Evolutionary conservation across 2,888 invertebrate species (phyloP), one percentile per base, ranked within the genome.

Genomic region (Epinotia ramella): DNA sequence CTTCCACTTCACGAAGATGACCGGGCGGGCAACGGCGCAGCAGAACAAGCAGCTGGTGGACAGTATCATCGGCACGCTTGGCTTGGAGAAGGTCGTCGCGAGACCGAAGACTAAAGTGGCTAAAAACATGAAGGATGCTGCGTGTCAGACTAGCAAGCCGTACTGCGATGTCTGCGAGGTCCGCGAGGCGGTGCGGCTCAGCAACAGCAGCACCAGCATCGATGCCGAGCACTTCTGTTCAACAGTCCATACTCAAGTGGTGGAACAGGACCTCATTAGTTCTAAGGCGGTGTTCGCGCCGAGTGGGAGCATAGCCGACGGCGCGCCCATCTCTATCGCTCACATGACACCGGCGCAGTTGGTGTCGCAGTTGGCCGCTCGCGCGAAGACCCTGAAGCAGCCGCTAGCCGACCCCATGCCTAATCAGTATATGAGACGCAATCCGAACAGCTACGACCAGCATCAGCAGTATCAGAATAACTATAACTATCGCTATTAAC

Each of bases 331-430:
- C 76, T 94, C 94, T 6, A 92, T 94, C 68, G 89, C 93, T 18
- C 94, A 94, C 75, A 84, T 94, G 80, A 94, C 94, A 16, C 93
- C 94, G 3, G 94, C 94, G 46, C 94, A 94, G 81, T 82, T 94
- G 73, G 93, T 94, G 72, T 93, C 93, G 0, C 94, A 93, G 82
- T 80, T 94, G 63, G 93, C 93, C 33, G 94, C 94, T 12, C 89
- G 93, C 40, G 94, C 94, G 78, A 94, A 94, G 84, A 91, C 93
- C 0, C 77, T 94, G 80, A 90, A 93, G 81, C 89, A 93, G 65
- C 64, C 53, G n/a, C 53, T n/a, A n/a, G 53, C 84, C 0, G 89
- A 91, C 2, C 80, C 84, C 0, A 66, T 78, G 56, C 84, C 80
- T 69, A 84, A 82, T 67, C 88, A 87, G 79, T 88, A 81, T 73